Evolutionary conservation across 2,888 invertebrate genomes (phyloP).

Genomic region (Drosophila histrio): DNA sequence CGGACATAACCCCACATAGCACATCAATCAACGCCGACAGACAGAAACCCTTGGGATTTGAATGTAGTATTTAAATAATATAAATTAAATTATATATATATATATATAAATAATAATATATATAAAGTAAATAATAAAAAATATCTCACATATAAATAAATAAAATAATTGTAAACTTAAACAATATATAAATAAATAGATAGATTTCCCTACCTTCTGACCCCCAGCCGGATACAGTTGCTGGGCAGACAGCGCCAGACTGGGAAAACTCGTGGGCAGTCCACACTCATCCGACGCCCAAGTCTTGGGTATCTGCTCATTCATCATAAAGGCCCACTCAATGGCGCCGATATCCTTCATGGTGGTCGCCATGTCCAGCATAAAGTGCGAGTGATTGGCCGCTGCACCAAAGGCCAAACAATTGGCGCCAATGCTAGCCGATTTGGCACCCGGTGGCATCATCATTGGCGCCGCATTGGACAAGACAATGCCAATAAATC

Average conservation of each 20-base stretch:
- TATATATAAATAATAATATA: too few species aligned
- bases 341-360: conserved; percentile 48
- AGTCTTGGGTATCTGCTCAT: conserved; percentile 40
- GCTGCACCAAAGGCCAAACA: conserved; percentile 55
- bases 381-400: conserved; percentile 37
- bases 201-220: too few species aligned
- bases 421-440: conserved; percentile 47
- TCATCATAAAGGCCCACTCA: conserved; percentile 44
- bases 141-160: too few species aligned
- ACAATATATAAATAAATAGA: too few species aligned
- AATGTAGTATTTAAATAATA: too few species aligned
- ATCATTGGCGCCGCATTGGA: conserved; percentile 47
- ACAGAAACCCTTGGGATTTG: conserved; percentile 49
- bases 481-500: conserved; percentile 45
- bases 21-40: conserved; percentile 55
- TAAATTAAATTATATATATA: too few species aligned
- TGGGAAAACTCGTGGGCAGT: conserved; percentile 41
- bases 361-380: conserved; percentile 51
- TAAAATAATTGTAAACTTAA: too few species aligned
- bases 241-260: conserved; percentile 35
- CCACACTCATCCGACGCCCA: conserved; percentile 57
- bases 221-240: conserved; percentile 48
- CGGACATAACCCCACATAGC: conserved; percentile 56
- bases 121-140: too few species aligned
- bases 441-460: conserved; percentile 33